phyloP scores from a whole-genome alignment of 2,888 invertebrate species.

The Eupithecia abbreviata region DNA sequence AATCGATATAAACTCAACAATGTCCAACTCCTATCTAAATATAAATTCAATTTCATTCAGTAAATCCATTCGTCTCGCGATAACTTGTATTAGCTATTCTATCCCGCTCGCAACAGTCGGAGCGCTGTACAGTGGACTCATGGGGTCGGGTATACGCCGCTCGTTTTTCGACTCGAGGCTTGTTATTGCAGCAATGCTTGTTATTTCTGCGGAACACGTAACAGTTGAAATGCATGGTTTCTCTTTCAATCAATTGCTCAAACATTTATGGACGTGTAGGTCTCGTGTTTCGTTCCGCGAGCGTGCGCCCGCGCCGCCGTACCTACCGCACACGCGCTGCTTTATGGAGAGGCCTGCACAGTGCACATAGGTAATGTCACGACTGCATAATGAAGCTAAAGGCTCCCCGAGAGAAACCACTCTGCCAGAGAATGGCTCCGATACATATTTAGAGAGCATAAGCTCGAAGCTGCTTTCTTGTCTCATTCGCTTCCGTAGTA shows the following conservation, averaged over 20 bases:
- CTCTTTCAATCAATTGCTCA: constrained; percentile 59
- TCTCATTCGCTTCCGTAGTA: constrained; percentile 25
- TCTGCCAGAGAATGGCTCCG: not conserved
- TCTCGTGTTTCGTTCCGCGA: constrained; percentile 35
- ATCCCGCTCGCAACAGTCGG: constrained; percentile 2
- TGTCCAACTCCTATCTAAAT: constrained; percentile 1
- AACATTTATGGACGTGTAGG: constrained; percentile 54
- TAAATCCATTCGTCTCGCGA: constrained; percentile 21
- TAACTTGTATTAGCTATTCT: constrained; percentile 17
- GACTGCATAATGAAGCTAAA: constrained; percentile 47
- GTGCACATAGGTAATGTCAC: constrained; percentile 49
- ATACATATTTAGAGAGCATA: constrained; percentile 18
- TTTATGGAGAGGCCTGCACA: not conserved
- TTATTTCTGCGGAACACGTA: constrained; percentile 41
- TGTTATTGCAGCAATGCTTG: constrained; percentile 32
- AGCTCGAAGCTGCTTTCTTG: constrained; percentile 17
- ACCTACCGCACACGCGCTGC: not conserved
- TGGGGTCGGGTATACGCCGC: constrained; percentile 27
- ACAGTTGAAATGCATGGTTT: constrained; percentile 56
- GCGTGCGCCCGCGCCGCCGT: not conserved
- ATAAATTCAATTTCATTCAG: not conserved
- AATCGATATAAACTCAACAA: not conserved
- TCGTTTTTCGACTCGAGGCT: constrained; percentile 38
- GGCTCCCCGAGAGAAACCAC: constrained; percentile 6
- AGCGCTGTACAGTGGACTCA: constrained; percentile 29